Base-by-base conservation (phyloP, 2,797 vertebrate species). In the Enteromius paludinosus region DNA sequence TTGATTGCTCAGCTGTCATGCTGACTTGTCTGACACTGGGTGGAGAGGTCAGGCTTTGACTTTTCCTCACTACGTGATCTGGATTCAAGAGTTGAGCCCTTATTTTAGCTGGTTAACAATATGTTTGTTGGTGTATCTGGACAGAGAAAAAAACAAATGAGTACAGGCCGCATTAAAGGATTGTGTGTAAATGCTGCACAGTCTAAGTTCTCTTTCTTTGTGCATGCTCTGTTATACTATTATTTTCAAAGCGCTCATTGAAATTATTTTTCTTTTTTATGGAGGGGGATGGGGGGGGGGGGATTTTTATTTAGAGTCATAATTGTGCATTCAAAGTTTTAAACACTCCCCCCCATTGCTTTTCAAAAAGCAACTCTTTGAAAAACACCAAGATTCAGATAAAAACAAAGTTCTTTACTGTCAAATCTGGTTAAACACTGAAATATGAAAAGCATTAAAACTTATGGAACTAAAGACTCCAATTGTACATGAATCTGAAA, bases 1-100 rank as follows among this genome's bases (percentile, higher is more conserved):
- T 87, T 85, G 86, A 87, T 87, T 82, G 83, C 86, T 87, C 86
- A 87, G 86, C 86, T 84, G 80, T 82, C 83, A 83, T 56, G 64
- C 76, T 82, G 83, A 83, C 83, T 83, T 79, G 75, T 85, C 76
- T 80, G 83, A 87, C 80, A 83, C 65, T 5, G 59, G 62, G 62
- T 45, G 49, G 70, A 82, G 83, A 79, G 86, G 83, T 84, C 83
- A 82, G 45, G 47, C 65, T 77, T 76, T 80, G 77, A 77, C 77
- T 83, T 83, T 80, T 64, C 12, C 30, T 8, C 49, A 25, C 84
- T 79, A 82, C 84, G 76, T 85, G 84, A 83, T 83, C 80, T 82
- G 85, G 52, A 64, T 86, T 33, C 65, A 30, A 72, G 30, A 73
- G 47, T 61, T 61, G 69, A 79, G 73, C 15, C 64, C 25, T 33